Evolutionary conservation across 2,113 vertebrate genomes (phyloP), one percentile per base, ranked within the genome.

Genomic region (Phasianus colchicus): DNA sequence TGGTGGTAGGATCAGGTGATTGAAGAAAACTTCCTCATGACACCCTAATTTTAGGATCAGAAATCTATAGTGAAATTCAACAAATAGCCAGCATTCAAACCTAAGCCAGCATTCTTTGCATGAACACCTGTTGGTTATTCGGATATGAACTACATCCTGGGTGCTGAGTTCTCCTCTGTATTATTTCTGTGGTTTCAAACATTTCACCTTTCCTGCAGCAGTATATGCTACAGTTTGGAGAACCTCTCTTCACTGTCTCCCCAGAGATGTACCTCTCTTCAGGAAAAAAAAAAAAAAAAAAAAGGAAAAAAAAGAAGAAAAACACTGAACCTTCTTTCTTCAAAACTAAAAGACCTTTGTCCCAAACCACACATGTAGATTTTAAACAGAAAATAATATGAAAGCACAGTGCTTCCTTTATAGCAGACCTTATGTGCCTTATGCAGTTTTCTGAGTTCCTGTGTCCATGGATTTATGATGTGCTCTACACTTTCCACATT

Each of bases 311-410:
- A 2, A 73, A 84, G 43, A 89, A 92, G 80, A 97, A 97, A 93
- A 98, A 97, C 95, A 97, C 96, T 97, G 96, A 96, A 96, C 95
- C 96, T 95, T 98, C 97, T 97, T 96, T 98, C 96, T 97, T 97
- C 94, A 94, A 97, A 90, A 98, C 97, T 98, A 97, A 98, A 98
- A 97, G 97, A 94, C 97, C 97, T 98, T 98, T 98, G 98, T 98
- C 97, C 75, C 91, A 96, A 98, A 97, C 98, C 98, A 98, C 98
- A 98, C 98, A 98, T 97, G 97, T 98, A 95, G 97, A 97, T 97
- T 97, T 98, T 95, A 97, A 97, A 97, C 97, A 97, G 97, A 97
- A 97, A 98, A 97, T 97, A 97, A 97, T 97, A 96, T 97, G 97
- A 97, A 97, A 97, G 96, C 97, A 98, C 98, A 98, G 97, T 95